phyloP scores from a whole-genome alignment of 1,140 invertebrate species.

The Camponotus floridanus region DNA sequence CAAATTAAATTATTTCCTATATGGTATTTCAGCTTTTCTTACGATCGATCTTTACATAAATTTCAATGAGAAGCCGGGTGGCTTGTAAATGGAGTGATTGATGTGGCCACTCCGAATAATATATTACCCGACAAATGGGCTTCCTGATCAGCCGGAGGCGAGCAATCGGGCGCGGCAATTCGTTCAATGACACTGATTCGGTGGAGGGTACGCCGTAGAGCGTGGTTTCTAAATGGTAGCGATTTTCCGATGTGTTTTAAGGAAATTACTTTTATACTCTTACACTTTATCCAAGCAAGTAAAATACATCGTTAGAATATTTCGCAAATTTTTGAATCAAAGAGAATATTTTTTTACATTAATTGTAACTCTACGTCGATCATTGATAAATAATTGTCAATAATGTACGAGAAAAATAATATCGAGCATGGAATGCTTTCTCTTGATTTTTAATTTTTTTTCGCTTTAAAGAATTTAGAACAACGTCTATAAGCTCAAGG shows the following conservation, averaged over 20 bases:
- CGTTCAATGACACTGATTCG: conserved; percentile 64
- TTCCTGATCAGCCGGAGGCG: conserved; percentile 63
- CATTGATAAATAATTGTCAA: background rate
- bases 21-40: background rate
- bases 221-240: conserved; percentile 42
- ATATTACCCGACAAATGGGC: conserved; percentile 64
- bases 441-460: conserved; percentile 24
- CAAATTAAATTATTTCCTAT: conserved; percentile 15
- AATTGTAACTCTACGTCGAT: background rate
- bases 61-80: conserved; percentile 28
- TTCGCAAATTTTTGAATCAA: background rate
- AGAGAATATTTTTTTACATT: background rate
- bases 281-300: background rate
- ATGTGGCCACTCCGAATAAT: conserved; percentile 73
- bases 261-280: conserved; percentile 42
- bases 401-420: background rate
- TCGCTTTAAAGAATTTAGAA: background rate
- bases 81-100: conserved; percentile 67
- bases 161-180: conserved; percentile 71
- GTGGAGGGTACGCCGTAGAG: conserved; percentile 29
- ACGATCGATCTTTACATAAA: conserved; percentile 48
- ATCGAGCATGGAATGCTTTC: background rate
- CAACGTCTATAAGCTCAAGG: conserved; percentile 60
- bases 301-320: too few relatives aligned
- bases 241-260: conserved; percentile 39